Base-by-base conservation (phyloP, 2,797 vertebrate genomes). In the Coregonus suidteri region DNA sequence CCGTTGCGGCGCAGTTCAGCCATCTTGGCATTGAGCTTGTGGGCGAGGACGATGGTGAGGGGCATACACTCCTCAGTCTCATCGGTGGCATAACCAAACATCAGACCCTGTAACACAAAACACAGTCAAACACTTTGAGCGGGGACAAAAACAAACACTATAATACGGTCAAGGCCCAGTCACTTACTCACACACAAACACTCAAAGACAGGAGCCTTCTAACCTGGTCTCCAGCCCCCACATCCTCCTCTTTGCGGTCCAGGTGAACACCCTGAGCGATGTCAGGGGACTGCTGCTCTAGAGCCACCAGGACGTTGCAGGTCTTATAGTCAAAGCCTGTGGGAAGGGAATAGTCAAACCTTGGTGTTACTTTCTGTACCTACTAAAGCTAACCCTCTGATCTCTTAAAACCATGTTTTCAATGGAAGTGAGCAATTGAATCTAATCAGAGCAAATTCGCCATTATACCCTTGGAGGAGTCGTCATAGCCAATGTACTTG, bases 21-120 rank as follows among this genome's bases (percentile, higher is more conserved):
- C 95, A 99, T 92, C 85, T 97, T 99, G 77, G 96, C 96, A 0
- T 99, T 99, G 52, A 99, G 94, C 79, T 98, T 98, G 90, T 99
- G 97, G 0, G 98, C 97, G 82, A 99, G 89, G 6, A 98, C 92
- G 0, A 99, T 96, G 1, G 98, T 98, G 70, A 99, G 95, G 0
- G 97, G 97, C 97, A 99, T 99, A 80, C 97, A 97, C 84, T 99
- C 98, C 67, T 98, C 97, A 0, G 97, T 99, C 92, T 98, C 98
- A 34, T 99, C 95, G 0, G 97, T 98, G 83, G 98, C 98, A 5
- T 99, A 99, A 14, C 98, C 97, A 2, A 99, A 99, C 97, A 99
- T 99, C 85, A 99, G 90, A 18, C 98, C 98, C 98, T 99, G 84
- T 54, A 20, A 72, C 34, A 75, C 47, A 56, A 75, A 5, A 11